phyloP scores from a whole-genome alignment of 2,888 invertebrate species.

The Mechanitis mazaeus region DNA sequence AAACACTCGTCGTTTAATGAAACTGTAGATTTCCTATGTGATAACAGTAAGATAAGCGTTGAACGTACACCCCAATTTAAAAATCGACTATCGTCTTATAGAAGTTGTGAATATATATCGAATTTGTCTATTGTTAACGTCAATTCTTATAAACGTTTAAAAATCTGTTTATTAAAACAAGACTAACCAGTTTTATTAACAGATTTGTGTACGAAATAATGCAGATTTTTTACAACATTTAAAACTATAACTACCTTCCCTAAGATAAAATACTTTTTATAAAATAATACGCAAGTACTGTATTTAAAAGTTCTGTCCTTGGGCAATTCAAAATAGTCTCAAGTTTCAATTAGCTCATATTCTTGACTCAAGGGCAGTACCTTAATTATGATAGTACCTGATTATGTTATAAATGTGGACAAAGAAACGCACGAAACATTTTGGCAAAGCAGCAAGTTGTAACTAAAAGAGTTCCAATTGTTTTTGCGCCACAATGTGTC shows the following conservation, averaged over 20 bases:
- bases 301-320: no score
- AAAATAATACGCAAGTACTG: no score
- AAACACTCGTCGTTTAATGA: conserved; percentile 29
- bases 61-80: background rate
- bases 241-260: no score
- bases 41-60: conserved; percentile 24
- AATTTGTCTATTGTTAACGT: background rate
- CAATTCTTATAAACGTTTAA: no score
- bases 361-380: no score
- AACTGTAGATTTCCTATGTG: conserved; percentile 37
- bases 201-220: no score
- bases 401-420: conserved; percentile 13
- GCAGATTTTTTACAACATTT: no score
- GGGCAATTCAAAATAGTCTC: no score
- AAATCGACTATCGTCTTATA: background rate
- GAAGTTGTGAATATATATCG: background rate
- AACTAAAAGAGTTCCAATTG: conserved; percentile 51
- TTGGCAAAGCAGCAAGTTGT: conserved; percentile 47
- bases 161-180: no score
- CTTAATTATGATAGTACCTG: background rate
- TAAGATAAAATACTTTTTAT: no score
- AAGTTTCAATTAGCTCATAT: no score
- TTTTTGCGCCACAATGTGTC: conserved; percentile 38
- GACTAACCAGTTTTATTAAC: no score
- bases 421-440: conserved; percentile 12